phyloP scores from a whole-genome alignment of 2,113 vertebrate genomes.

The Nerophis lumbriciformis region DNA sequence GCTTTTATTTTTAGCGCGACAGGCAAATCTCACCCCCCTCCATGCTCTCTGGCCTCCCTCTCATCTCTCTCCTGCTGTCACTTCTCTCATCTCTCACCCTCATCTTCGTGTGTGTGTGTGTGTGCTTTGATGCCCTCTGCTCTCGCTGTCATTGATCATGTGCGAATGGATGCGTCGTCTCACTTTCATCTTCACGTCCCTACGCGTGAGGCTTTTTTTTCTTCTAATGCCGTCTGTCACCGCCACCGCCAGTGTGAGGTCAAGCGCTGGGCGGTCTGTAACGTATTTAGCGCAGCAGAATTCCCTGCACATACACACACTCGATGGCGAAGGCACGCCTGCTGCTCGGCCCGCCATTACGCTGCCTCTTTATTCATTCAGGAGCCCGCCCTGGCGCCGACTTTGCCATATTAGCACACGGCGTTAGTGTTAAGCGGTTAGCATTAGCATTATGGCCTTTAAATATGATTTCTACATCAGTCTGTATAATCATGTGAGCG shows the following conservation, averaged over 20 bases:
- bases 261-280: slow-evolving; percentile 43
- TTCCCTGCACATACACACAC: slow-evolving; percentile 26
- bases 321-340: slow-evolving; percentile 5
- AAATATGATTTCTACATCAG: slow-evolving; percentile 2
- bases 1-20: slow-evolving; percentile 72
- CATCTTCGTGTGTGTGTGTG: slow-evolving; percentile 8
- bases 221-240: slow-evolving; percentile 21
- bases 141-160: slow-evolving; percentile 42
- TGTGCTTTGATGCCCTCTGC: slow-evolving; percentile 6
- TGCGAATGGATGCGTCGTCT: slow-evolving; percentile 31
- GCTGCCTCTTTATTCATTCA: not conserved
- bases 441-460: slow-evolving; percentile 15
- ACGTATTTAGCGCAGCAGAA: slow-evolving; percentile 43
- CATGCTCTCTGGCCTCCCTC: slow-evolving; percentile 37
- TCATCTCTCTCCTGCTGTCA: slow-evolving; percentile 47
- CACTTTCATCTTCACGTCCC: slow-evolving; percentile 26
- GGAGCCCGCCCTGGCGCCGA: slow-evolving; percentile 16
- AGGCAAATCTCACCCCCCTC: slow-evolving; percentile 42
- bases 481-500: no score
- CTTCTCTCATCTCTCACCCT: slow-evolving; percentile 50
- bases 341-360: not conserved
- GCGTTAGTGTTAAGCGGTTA: slow-evolving; percentile 22
- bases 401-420: slow-evolving; percentile 20
- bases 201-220: not conserved
- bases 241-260: slow-evolving; percentile 45